Evolutionary conservation across 2,888 invertebrate genomes (phyloP), one percentile per base, ranked within the genome.

Genomic region (Trissoscelio sp.): DNA sequence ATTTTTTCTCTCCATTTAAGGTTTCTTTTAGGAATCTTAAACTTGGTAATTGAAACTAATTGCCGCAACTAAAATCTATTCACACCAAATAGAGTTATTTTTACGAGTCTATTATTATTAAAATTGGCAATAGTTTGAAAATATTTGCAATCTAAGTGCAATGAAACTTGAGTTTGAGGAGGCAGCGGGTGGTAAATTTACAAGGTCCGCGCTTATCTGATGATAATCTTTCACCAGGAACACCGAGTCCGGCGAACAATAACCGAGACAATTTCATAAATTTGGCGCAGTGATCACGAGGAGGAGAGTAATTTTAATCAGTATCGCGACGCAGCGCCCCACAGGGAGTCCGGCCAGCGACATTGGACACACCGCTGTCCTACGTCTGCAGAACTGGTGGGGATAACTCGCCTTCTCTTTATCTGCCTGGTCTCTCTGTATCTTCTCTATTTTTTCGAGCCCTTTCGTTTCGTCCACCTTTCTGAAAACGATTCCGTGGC

Each of bases 211-310:
- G 58, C 84, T 88, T 89, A 89, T 89, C 89, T 86, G 83, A 69
- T 75, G 84, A 79, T 87, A 87, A 89, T 89, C 89, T 89, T 86
- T 85, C 85, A 31, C 28, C 85, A 85, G 85, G 86, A 85, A 86
- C 85, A 87, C 84, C 84, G 84, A 85, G 87, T 88, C 88, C 86
- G 88, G 87, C 88, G 87, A 89, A 90, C 89, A 90, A 90, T 89
- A 89, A 89, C 88, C 88, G 85, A 86, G 88, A 89, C 87, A 88
- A 88, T 90, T 90, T 88, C 87, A 90, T 90, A 90, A 90, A 90
- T 90, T 89, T 89, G 83, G 86, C 84, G 85, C 67, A 81, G 80
- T 82, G 87, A 88, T 89, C 88, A 85, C 51, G 70, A 62, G 57
- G 53, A 48, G 79, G 69, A 66, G 72, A 89, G 88, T 89, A 89